Percentiles rank a stretch among this genome's conserved stretches.
phyloP scores from a whole-genome alignment of 1,140 invertebrate genomes.

The Cydia amplana region DNA sequence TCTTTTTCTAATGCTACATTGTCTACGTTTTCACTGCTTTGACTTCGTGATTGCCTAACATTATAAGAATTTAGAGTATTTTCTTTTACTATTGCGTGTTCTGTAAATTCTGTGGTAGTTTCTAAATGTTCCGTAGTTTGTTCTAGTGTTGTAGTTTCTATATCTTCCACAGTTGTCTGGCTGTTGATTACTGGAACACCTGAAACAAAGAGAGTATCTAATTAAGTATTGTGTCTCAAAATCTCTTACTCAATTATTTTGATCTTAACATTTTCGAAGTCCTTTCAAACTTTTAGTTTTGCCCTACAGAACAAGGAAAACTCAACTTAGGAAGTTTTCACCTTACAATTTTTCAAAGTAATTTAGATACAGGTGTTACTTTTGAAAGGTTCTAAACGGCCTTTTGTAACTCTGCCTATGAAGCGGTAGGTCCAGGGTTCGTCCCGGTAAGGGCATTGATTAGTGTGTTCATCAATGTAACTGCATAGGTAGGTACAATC shows the following conservation, averaged over 20 bases:
- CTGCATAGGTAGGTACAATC: too few species aligned
- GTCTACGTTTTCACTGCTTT: constrained; percentile 36
- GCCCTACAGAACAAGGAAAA: too few species aligned
- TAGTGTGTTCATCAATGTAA: too few species aligned
- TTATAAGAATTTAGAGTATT: constrained; percentile 1
- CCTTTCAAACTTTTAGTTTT: too few species aligned
- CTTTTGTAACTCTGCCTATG: too few species aligned
- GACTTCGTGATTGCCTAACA: constrained; percentile 37
- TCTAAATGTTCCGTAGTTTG: constrained; percentile 42
- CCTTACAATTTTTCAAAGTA: too few species aligned
- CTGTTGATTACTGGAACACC: constrained; percentile 54
- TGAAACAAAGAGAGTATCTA: constrained; percentile 49
- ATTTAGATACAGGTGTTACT: too few species aligned
- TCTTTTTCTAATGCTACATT: constrained; percentile 38
- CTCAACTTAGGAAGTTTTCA: too few species aligned
- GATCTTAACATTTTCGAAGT: too few species aligned
- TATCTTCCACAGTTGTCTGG: constrained; percentile 41
- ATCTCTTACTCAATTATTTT: background rate
- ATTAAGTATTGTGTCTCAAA: background rate
- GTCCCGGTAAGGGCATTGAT: too few species aligned
- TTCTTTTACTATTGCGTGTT: constrained; percentile 34
- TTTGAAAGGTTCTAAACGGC: too few species aligned
- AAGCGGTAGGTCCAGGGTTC: too few species aligned
- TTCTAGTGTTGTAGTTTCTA: background rate
- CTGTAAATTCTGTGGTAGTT: constrained; percentile 34